These are phyloP conservation scores for Puma concolor DNA, from an alignment of 2,113 vertebrate species.

Conservation along the genomic window DNA sequence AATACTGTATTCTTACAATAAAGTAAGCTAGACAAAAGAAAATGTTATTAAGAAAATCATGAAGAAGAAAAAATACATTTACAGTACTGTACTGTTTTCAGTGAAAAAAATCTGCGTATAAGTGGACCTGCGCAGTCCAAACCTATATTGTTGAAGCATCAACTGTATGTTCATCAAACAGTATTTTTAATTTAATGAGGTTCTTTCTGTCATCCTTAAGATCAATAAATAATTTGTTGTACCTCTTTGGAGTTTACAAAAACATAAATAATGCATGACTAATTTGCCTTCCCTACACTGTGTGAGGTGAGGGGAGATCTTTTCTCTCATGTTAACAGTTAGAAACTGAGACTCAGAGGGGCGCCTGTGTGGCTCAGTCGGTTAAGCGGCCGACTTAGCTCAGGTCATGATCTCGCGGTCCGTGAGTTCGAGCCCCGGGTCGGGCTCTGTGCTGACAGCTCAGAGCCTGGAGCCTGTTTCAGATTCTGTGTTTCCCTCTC, in stretches of 20 bases:
- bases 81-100: neutral
- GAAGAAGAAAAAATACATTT: neutral
- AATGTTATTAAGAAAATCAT: neutral
- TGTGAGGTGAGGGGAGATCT: neutral
- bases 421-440: too few relatives aligned
- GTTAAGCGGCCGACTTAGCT: too few relatives aligned
- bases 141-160: neutral
- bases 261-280: neutral
- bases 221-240: conserved; percentile 42
- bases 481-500: too few relatives aligned
- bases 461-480: too few relatives aligned
- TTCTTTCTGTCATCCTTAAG: conserved; percentile 14
- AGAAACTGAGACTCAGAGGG: neutral
- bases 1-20: neutral
- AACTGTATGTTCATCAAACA: neutral
- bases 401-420: too few relatives aligned
- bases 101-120: neutral
- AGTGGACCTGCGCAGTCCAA: neutral
- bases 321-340: neutral
- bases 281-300: neutral
- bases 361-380: too few relatives aligned
- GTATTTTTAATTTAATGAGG: conserved; percentile 25
- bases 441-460: too few relatives aligned
- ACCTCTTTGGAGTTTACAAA: conserved; percentile 25
- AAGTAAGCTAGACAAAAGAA: neutral